phyloP scores from a whole-genome alignment of 2,888 invertebrate species.

The Drosophila seclusa region DNA sequence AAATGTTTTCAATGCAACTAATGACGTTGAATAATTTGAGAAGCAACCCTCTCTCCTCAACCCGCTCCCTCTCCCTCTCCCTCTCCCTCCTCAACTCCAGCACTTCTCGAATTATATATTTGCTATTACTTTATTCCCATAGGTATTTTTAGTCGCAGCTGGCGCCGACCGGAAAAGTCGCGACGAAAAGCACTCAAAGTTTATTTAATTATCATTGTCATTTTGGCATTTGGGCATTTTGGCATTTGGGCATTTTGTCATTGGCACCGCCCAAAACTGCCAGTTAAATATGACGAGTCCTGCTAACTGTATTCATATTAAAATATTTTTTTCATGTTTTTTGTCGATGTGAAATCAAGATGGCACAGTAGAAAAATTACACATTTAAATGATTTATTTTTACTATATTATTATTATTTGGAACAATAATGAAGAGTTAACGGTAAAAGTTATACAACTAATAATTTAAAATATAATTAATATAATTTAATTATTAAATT shows the following conservation, averaged over 20 bases:
- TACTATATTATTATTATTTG: background rate
- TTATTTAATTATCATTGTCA: constrained; percentile 78
- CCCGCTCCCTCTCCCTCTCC: constrained; percentile 4
- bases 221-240: constrained; percentile 30
- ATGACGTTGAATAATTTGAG: constrained; percentile 69
- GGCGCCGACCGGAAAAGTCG: constrained; percentile 42
- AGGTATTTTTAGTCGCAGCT: constrained; percentile 53
- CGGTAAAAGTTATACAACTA: too few relatives aligned
- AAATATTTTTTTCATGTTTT: constrained; percentile 30
- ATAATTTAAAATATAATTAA: background rate
- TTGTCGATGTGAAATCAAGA: background rate
- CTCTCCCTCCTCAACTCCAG: constrained; percentile 1
- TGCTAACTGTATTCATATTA: constrained; percentile 24
- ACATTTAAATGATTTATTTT: background rate
- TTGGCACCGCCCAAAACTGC: constrained; percentile 3
- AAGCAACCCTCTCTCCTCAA: constrained; percentile 23
- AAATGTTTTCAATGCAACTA: constrained; percentile 66
- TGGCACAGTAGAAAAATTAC: background rate
- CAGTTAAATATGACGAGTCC: constrained; percentile 14
- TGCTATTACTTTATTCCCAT: constrained; percentile 32
- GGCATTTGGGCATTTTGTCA: constrained; percentile 20
- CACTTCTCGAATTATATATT: background rate
- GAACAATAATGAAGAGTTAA: too few relatives aligned
- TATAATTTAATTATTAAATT: too few relatives aligned
- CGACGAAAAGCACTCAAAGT: constrained; percentile 73